Evolutionary conservation across 2,888 invertebrate species (phyloP).

Genomic region (Drosophila kambysellisi): DNA sequence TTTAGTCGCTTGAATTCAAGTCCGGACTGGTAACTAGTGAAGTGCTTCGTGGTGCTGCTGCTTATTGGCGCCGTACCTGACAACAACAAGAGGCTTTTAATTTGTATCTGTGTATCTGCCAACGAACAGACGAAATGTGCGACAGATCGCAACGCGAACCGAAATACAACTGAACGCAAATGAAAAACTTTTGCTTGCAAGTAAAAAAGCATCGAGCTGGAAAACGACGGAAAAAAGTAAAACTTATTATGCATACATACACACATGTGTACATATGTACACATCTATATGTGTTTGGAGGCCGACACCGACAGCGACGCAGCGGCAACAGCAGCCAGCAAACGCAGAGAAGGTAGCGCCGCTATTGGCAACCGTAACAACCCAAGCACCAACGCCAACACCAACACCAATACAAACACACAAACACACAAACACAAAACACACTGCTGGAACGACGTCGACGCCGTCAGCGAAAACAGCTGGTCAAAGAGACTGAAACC

Average conservation of each 20-base stretch:
- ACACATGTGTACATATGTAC: slow-evolving; percentile 20
- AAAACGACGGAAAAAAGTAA: slow-evolving; percentile 76
- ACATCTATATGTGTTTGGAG: slow-evolving; percentile 64
- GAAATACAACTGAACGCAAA: slow-evolving; percentile 84
- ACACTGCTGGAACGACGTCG: slow-evolving; percentile 18
- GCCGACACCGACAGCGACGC: slow-evolving; percentile 62
- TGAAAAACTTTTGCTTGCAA: slow-evolving; percentile 83
- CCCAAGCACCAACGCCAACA: slow-evolving; percentile 38
- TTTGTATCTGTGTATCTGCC: slow-evolving; percentile 31
- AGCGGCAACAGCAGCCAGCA: slow-evolving; percentile 42
- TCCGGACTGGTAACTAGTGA: slow-evolving; percentile 17
- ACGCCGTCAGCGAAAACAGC: slow-evolving; percentile 48
- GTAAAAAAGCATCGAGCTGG: slow-evolving; percentile 81
- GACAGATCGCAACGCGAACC: slow-evolving; percentile 84
- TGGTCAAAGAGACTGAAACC: slow-evolving; percentile 54
- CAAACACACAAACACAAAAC: background rate
- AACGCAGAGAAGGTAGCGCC: slow-evolving; percentile 54
- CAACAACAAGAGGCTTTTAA: slow-evolving; percentile 30
- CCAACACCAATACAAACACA: slow-evolving; percentile 26
- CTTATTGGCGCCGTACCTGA: slow-evolving; percentile 22
- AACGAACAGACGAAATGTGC: slow-evolving; percentile 64
- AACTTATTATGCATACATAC: slow-evolving; percentile 77
- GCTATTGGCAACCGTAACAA: slow-evolving; percentile 53
- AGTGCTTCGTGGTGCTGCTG: slow-evolving; percentile 22
- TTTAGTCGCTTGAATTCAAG: slow-evolving; percentile 13